phyloP scores from a whole-genome alignment of 1,140 invertebrate species.

The Stegodyphus dumicola region DNA sequence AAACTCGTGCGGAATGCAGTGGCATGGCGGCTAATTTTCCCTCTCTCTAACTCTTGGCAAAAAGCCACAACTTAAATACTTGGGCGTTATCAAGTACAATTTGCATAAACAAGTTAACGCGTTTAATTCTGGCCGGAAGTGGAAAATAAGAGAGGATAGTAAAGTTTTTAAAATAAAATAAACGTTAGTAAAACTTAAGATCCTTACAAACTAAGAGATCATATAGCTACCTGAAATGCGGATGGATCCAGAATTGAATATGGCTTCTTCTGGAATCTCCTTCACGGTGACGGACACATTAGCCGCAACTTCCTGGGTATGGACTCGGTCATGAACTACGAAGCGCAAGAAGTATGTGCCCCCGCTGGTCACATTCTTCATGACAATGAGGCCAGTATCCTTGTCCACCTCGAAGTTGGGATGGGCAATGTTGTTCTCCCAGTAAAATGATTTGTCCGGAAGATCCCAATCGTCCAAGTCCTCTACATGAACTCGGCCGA shows the following conservation, averaged over 20 bases:
- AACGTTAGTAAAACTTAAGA: too few relatives aligned
- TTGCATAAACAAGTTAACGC: too few relatives aligned
- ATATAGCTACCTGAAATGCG: constrained; percentile 67
- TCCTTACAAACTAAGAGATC: too few relatives aligned
- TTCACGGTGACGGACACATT: constrained; percentile 94
- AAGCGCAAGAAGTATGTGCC: constrained; percentile 81
- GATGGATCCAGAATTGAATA: constrained; percentile 94
- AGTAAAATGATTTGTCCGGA: constrained; percentile 96
- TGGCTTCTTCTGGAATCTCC: constrained; percentile 94
- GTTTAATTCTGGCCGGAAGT: too few relatives aligned
- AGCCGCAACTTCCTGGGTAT: constrained; percentile 91
- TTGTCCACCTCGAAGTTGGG: constrained; percentile 88
- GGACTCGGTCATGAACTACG: constrained; percentile 93
- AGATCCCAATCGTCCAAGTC: constrained; percentile 98
- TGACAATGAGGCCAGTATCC: constrained; percentile 94
- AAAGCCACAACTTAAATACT: too few relatives aligned
- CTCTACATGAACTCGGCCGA: constrained; percentile 95
- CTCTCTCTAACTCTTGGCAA: too few relatives aligned
- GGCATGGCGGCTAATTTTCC: too few relatives aligned
- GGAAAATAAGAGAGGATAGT: too few relatives aligned
- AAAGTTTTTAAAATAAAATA: too few relatives aligned
- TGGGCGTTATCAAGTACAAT: too few relatives aligned
- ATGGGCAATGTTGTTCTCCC: constrained; percentile 79
- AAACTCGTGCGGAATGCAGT: too few relatives aligned
- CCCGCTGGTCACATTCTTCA: constrained; percentile 89